phyloP scores from a whole-genome alignment of 2,888 invertebrate genomes.

The Epicampocera succincta region DNA sequence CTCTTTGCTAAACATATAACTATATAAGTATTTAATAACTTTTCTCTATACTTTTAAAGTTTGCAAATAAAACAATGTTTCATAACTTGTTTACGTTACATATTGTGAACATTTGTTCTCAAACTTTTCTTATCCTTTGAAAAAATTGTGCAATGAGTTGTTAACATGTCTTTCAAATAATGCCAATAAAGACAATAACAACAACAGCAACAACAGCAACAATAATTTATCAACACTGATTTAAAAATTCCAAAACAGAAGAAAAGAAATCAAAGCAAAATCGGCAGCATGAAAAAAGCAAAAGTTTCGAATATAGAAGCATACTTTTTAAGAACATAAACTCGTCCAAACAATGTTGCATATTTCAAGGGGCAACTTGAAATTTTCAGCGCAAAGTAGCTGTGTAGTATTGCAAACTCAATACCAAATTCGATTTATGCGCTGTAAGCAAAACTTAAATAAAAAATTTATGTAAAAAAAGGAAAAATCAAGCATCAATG shows the following conservation, averaged over 20 bases:
- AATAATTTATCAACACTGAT: conserved; percentile 17
- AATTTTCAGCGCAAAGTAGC: conserved; percentile 12
- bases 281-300: conserved; percentile 18
- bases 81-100: background rate
- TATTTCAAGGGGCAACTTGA: conserved; percentile 59
- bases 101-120: background rate
- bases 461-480: conserved; percentile 22
- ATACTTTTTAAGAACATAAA: conserved; percentile 2
- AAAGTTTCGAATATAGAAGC: background rate
- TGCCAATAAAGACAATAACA: conserved; percentile 51
- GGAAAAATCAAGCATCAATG: conserved; percentile 9
- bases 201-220: background rate
- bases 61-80: conserved; percentile 1
- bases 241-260: conserved; percentile 14
- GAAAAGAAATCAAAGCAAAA: conserved; percentile 40
- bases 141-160: conserved; percentile 57
- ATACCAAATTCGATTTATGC: conserved; percentile 67
- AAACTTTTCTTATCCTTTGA: background rate
- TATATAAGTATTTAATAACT: background rate
- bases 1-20: background rate
- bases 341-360: conserved; percentile 61
- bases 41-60: background rate
- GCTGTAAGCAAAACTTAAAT: conserved; percentile 61
- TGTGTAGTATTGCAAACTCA: conserved; percentile 28
- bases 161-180: conserved; percentile 61